These are phyloP conservation scores for Neoitamus cyanurus DNA, from an alignment of 2,888 invertebrate species.

Conservation along the genomic window DNA sequence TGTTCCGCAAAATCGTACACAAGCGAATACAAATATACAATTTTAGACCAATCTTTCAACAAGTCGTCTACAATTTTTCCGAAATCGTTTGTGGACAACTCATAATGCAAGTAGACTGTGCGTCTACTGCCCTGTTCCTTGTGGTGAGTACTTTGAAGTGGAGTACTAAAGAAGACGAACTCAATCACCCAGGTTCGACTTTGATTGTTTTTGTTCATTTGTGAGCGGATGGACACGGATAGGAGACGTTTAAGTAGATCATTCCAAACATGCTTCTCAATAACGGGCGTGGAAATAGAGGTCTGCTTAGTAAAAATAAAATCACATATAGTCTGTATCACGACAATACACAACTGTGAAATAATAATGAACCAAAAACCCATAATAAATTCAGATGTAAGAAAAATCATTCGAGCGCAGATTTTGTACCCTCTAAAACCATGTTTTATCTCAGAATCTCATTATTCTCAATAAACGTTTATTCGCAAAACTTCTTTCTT, in stretches of 20 bases:
- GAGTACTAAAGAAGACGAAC: constrained; percentile 86
- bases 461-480: too few species aligned
- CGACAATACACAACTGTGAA: too few species aligned
- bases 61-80: constrained; percentile 86
- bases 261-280: constrained; percentile 71
- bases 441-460: too few species aligned
- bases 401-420: too few species aligned
- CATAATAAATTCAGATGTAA: too few species aligned
- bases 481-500: too few species aligned
- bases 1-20: constrained; percentile 86
- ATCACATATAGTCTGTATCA: background rate
- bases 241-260: constrained; percentile 82
- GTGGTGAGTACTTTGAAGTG: constrained; percentile 80
- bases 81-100: constrained; percentile 86
- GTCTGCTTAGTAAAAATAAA: constrained; percentile 26
- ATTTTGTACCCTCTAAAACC: too few species aligned
- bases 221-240: constrained; percentile 84
- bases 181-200: constrained; percentile 90
- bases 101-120: constrained; percentile 90
- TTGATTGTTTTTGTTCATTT: constrained; percentile 78
- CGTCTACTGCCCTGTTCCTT: constrained; percentile 88
- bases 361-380: too few species aligned
- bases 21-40: constrained; percentile 88
- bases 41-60: constrained; percentile 91
- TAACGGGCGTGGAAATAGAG: constrained; percentile 58